Base-by-base conservation (phyloP, 23 tunicate species). In the Ascidia mentula region DNA sequence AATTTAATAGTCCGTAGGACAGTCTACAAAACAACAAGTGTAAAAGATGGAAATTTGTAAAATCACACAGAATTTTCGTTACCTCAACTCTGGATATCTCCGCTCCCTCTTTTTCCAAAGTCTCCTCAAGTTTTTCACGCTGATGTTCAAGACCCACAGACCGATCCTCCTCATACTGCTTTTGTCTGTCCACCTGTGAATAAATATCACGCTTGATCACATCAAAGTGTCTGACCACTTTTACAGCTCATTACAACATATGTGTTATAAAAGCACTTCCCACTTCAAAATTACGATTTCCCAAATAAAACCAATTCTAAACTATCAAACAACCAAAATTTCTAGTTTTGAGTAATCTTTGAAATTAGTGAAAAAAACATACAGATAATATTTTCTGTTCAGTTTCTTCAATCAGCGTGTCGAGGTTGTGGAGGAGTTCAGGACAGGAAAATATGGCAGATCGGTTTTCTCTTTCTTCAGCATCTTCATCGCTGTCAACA, bases 361-460 rank as follows among this genome's bases (percentile, higher is more conserved):
- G n/a, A n/a, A n/a, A n/a, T n/a, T n/a, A n/a, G n/a, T n/a, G n/a
- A n/a, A n/a, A n/a, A n/a, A 37, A n/a, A 69, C 76, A 79, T 69
- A 88, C 93, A 46, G 88, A 79, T 53, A 93, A 40, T 32, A 93
- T 93, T 34, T 85, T 84, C 75, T 88, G 78, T 75, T 93, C 98
- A 28, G 98, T 93, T 38, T 84, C 89, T 59, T 93, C 98, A 45
- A 93, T 84, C 59, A 93, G 61, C 72, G 77, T 88, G 34, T 93
- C 84, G 2, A 93, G 84, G 69, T 93, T 93, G 78, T 93, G 93
- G 35, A 89, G 86, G 38, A 93, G 69, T 80, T 93, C 93, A 6
- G 94, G 98, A 77, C 98, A 93, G 2, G 94, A 83, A 65, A 93
- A 93, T 12, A 69, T 69, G 24, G 81, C 86, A 13, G 76, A 32